Percentiles rank a stretch among this genome's conserved stretches.
Evolutionary conservation across 2,888 invertebrate genomes (phyloP).

Genomic region (Mythimna lalbum): DNA sequence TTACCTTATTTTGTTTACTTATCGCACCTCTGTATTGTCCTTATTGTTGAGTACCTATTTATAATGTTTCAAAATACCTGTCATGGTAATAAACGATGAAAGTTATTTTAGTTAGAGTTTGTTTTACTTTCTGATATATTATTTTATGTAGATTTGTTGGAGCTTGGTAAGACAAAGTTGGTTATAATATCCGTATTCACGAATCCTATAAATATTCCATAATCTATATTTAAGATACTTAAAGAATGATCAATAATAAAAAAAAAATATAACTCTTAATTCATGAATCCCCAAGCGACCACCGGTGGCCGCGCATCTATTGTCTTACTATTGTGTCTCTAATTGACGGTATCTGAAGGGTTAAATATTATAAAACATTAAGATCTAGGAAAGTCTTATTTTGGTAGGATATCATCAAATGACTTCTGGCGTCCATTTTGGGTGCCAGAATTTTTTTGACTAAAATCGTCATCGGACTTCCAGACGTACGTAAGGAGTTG

Average conservation of each 20-base stretch:
- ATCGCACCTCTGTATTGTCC: slow-evolving; percentile 10
- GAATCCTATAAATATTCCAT: background rate
- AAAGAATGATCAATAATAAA: background rate
- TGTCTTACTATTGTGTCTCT: too few species aligned
- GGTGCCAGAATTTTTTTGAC: too few species aligned
- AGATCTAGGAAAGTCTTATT: too few species aligned
- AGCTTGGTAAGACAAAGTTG: background rate
- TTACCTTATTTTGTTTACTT: slow-evolving; percentile 15
- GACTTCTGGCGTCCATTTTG: too few species aligned
- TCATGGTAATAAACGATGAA: background rate
- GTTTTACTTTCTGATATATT: background rate
- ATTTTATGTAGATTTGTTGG: slow-evolving; percentile 2
- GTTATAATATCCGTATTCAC: background rate
- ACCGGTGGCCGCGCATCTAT: too few species aligned
- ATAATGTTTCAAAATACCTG: background rate
- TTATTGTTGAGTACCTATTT: slow-evolving; percentile 3
- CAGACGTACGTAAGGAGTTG: too few species aligned
- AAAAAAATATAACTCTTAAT: background rate
- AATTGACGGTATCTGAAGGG: too few species aligned
- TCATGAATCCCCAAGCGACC: too few species aligned
- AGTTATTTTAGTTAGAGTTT: background rate
- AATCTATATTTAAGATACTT: background rate
- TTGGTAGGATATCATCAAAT: too few species aligned
- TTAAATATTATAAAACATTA: too few species aligned
- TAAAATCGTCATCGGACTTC: too few species aligned